These are phyloP conservation scores for Lycaena phlaeas DNA, from an alignment of 2,888 invertebrate species.

Conservation along the genomic window DNA sequence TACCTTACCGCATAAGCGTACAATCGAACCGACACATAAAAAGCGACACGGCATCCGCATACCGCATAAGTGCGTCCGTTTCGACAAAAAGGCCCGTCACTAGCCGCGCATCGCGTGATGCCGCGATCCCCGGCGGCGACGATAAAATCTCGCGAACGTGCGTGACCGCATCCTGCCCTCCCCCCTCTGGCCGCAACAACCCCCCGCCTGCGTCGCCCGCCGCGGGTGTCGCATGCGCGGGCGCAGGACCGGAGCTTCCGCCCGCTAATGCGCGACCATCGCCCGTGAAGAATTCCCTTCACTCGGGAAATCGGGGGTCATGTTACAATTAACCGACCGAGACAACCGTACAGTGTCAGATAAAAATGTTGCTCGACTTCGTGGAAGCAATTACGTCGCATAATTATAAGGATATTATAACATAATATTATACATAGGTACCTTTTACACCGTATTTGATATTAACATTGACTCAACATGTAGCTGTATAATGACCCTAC, in stretches of 20 bases:
- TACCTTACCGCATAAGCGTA: not conserved
- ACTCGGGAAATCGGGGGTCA: constrained; percentile 9
- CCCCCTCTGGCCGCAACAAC: constrained; percentile 16
- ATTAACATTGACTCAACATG: too few species aligned
- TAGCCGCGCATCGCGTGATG: constrained; percentile 18
- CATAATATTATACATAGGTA: too few species aligned
- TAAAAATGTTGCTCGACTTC: not conserved
- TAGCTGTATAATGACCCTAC: too few species aligned
- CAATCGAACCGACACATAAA: constrained; percentile 2
- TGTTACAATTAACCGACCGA: constrained; percentile 12
- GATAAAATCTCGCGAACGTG: constrained; percentile 31
- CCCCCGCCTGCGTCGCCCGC: constrained; percentile 15
- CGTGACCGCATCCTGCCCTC: constrained; percentile 57
- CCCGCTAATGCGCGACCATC: constrained; percentile 18
- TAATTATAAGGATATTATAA: too few species aligned
- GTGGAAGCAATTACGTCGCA: too few species aligned
- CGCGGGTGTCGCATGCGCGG: constrained; percentile 11
- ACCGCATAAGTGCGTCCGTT: not conserved
- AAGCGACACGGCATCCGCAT: not conserved
- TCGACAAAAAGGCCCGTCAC: constrained; percentile 11
- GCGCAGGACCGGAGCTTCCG: constrained; percentile 20
- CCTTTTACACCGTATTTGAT: too few species aligned
- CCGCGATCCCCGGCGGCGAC: constrained; percentile 19
- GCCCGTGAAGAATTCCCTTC: constrained; percentile 15
- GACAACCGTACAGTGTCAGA: not conserved